Base-by-base conservation (phyloP, 2,797 vertebrate species). In the Myotis myotis region DNA sequence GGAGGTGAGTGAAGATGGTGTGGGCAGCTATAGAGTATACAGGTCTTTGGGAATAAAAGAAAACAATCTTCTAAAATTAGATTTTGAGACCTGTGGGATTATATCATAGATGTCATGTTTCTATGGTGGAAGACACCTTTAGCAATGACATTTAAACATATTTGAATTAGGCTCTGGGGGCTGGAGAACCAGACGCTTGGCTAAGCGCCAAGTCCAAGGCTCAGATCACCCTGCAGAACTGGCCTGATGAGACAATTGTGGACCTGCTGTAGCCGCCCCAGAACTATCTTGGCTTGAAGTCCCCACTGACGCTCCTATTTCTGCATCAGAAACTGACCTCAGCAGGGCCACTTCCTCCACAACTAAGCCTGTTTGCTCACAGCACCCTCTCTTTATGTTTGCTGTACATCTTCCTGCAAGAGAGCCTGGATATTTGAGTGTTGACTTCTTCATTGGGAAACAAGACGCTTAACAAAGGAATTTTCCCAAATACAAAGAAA, bases 381-480 rank as follows among this genome's bases (percentile, higher is more conserved):
- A 49, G 13, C 3, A 2, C 30, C 53, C 28, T 87, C 8, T 17
- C 78, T 47, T 75, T 44, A 17, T 9, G 16, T 87, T 83, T 71
- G 5, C 23, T 55, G 64, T 13, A 6, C 55, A 22, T 64, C 71
- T 88, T 85, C 30, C 53, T 80, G 10, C 25, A 86, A 91, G 17
- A 71, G 2, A 75, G 30, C 55, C 36, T 87, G 36, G 23, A 78
- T 55, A 91, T 91, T 4, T 89, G 36, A 75, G 23, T 47, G 75
- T 17, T 64, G n/a, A 62, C 66, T 78, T 92, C 71, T 79, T 70
- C 11, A 22, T 0, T 82, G 11, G 57, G 25, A 95, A 16, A 33
- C 7, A 80, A 87, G 47, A 68, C 33, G 94, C 70, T 23, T 47
- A 92, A 80, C 57, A 82, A 91, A 90, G 36, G 30, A 80, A 83